A percentile compares a stretch with the other conserved stretches of the same genome.
Evolutionary conservation across 2,113 vertebrate species (phyloP).

Genomic region (Pristiophorus japonicus): DNA sequence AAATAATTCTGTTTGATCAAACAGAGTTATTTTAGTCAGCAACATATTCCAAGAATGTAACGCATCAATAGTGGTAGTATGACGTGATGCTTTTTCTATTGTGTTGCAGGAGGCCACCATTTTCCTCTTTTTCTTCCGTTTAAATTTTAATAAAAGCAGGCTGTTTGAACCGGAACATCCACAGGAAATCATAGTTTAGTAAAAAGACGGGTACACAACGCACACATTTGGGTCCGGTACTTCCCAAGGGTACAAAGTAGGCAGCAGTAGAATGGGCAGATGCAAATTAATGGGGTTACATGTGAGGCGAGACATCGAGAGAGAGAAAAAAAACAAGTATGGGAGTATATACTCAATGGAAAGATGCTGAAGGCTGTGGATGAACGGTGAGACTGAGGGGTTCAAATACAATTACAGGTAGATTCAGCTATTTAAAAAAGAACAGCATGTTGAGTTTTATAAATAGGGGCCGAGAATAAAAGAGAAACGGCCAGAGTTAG

Average conservation of each 20-base stretch:
- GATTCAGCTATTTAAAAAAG: neutral
- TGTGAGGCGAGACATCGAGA: neutral
- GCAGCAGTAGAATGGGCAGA: neutral
- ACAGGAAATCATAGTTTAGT: neutral
- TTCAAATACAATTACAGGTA: neutral
- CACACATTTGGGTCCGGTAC: neutral
- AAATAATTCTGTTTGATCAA: neutral
- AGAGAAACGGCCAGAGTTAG: neutral
- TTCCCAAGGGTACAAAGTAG: neutral
- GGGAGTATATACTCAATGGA: neutral
- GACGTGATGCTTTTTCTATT: neutral
- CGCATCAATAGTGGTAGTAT: neutral
- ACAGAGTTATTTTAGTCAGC: neutral
- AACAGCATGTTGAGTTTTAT: neutral
- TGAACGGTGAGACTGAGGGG: neutral
- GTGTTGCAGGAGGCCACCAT: neutral
- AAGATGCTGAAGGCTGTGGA: neutral
- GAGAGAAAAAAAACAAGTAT: neutral
- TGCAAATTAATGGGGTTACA: neutral
- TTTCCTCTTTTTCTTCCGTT: neutral
- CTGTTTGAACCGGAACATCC: neutral
- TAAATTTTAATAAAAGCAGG: neutral
- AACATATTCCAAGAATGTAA: neutral
- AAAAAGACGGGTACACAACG: neutral
- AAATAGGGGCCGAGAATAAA: neutral